Percentiles rank a stretch among this genome's conserved stretches.
Evolutionary conservation across 1,140 invertebrate genomes (phyloP).

Genomic region (Globodera ellingtonae): DNA sequence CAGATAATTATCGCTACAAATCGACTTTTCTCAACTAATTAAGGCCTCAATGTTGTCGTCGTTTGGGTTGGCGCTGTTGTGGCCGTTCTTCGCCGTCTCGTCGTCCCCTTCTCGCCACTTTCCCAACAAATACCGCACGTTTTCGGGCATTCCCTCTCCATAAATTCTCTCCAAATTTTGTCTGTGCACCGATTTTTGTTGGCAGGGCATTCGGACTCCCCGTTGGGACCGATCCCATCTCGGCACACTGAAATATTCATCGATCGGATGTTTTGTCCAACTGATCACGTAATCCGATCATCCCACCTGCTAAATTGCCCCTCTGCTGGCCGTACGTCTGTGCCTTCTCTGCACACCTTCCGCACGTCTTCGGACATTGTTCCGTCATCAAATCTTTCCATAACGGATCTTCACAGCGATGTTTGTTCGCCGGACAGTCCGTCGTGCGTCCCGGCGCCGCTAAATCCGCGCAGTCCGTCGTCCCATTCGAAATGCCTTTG

Average conservation of each 20-base stretch:
- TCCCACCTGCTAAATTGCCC: neutral
- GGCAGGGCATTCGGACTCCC: constrained; percentile 13
- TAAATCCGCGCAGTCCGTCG: constrained; percentile 14
- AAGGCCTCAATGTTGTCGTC: neutral
- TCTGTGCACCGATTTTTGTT: constrained; percentile 10
- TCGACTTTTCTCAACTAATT: neutral
- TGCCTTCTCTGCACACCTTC: constrained; percentile 7
- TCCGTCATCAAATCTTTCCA: constrained; percentile 24
- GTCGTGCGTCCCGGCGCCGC: constrained; percentile 5
- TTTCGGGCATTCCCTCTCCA: constrained; percentile 22
- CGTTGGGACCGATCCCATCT: constrained; percentile 15
- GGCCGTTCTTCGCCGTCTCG: neutral
- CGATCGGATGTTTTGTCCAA: neutral
- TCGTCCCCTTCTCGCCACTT: neutral
- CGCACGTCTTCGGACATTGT: constrained; percentile 26
- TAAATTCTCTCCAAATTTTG: constrained; percentile 22
- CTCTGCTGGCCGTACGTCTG: neutral
- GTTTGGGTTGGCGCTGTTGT: neutral
- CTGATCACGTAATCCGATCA: neutral
- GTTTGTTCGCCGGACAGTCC: constrained; percentile 26
- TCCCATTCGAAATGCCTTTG: neutral
- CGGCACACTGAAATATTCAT: neutral
- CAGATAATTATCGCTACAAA: neutral
- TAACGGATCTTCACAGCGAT: constrained; percentile 19
- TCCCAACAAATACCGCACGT: constrained; percentile 12